Evolutionary conservation across 2,888 invertebrate genomes (phyloP).

Genomic region (Ophion ventricosus): DNA sequence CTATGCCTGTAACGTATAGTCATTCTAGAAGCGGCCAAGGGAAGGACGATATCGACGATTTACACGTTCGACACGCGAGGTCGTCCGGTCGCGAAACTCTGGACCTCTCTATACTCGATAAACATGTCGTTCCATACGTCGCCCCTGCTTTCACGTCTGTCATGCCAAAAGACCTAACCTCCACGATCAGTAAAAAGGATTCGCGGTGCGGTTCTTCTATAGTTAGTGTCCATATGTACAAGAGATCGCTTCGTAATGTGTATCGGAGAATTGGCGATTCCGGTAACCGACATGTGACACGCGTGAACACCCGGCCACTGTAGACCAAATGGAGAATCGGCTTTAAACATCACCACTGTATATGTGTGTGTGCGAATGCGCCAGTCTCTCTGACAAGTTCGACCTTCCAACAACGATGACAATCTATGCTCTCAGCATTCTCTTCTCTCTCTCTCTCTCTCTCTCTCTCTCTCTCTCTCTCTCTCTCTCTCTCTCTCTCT

Average conservation of each 20-base stretch:
- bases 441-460: constrained; percentile 7
- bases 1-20: constrained; percentile 14
- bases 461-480: constrained; percentile 26
- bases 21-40: not conserved
- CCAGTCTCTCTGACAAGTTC: constrained; percentile 69
- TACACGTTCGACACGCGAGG: constrained; percentile 53
- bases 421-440: constrained; percentile 65
- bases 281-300: constrained; percentile 4
- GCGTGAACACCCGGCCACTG: constrained; percentile 59
- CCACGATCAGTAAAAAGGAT: not conserved
- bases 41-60: constrained; percentile 44
- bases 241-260: not conserved
- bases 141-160: not conserved
- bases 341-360: constrained; percentile 37
- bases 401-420: constrained; percentile 67
- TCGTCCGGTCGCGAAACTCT: constrained; percentile 39
- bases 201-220: not conserved
- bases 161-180: not conserved
- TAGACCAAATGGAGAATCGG: constrained; percentile 47
- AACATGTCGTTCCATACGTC: constrained; percentile 38
- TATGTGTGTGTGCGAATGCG: constrained; percentile 12
- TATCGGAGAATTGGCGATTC: constrained; percentile 43
- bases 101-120: constrained; percentile 55
- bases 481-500: not conserved
- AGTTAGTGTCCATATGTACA: not conserved